A percentile compares a stretch with the other conserved stretches of the same genome.
These are phyloP conservation scores for Pseudomyrmex sp. DNA, from an alignment of 1,140 invertebrate genomes.

Conservation along the genomic window DNA sequence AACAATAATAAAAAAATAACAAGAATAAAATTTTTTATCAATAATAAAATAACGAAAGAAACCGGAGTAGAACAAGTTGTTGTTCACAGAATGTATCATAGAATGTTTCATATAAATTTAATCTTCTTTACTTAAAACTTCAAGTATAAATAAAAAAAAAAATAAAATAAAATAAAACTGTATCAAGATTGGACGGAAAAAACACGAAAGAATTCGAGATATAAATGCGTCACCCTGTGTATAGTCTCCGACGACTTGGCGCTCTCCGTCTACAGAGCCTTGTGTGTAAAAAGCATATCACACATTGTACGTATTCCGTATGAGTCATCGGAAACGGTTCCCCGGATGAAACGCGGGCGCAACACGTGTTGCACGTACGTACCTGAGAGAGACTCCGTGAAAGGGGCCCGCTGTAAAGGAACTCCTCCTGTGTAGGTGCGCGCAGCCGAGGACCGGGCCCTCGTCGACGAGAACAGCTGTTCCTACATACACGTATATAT, in stretches of 20 bases:
- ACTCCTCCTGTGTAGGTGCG: conserved; percentile 40
- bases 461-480: conserved; percentile 59
- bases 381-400: conserved; percentile 36
- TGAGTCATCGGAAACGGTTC: conserved; percentile 41
- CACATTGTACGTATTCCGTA: neutral
- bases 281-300: conserved; percentile 3
- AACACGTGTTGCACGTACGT: conserved; percentile 39
- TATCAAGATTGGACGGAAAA: no score
- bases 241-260: neutral
- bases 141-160: no score
- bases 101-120: no score
- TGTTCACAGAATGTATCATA: no score
- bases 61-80: no score
- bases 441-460: conserved; percentile 42
- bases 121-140: no score
- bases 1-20: no score
- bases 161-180: no score
- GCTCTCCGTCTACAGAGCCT: neutral
- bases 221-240: conserved; percentile 19
- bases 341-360: neutral
- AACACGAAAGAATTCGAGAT: neutral
- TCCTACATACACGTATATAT: conserved; percentile 52
- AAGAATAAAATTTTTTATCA: no score
- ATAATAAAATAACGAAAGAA: no score
- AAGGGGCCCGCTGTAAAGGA: conserved; percentile 8